Evolutionary conservation across 2,888 invertebrate species (phyloP), one percentile per base, ranked within the genome.

Genomic region (Pelosia muscerda): DNA sequence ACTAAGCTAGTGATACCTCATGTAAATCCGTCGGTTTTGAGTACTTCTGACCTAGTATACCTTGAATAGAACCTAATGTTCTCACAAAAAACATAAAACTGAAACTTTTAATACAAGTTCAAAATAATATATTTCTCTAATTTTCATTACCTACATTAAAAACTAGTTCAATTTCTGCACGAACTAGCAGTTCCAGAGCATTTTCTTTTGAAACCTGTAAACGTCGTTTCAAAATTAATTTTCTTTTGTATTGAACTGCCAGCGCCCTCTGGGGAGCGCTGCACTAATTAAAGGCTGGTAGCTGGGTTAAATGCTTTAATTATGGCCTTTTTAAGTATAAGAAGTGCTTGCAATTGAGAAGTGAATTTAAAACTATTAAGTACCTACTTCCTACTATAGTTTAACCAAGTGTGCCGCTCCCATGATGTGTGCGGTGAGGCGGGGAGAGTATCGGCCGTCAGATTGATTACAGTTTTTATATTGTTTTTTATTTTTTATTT

Each of bases 231-330:
- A 31, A 66, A 53, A 69, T 66, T 72, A 79, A 69, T 77, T 71
- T 73, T 26, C 67, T 60, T 74, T 79, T 79, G 74, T 80, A 58
- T 63, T 66, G 61, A 62, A 71, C 62, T 78, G 63, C 66, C 71
- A 70, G 68, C 66, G 71, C 66, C 65, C 56, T 66, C 60, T 73
- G 64, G 71, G 70, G 70, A 76, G 65, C 61, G 31, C 54, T 23
- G 53, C 64, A 59, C 75, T 76, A 75, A 81, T 76, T 67, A 80
- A 77, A 76, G 69, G 72, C 76, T 81, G 75, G 81, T 75, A 76
- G 53, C 70, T 71, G 63, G 49, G 61, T 62, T 38, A 6, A 19
- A 62, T 8, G 22, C 38, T 26, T 65, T 63, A 38, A 65, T 63
- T 55, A 42, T 22, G 13, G 15, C 28, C 34, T 53, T 63, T 60